Base-by-base conservation (phyloP, 1,140 invertebrate genomes). In the Mylabris phalerata region DNA sequence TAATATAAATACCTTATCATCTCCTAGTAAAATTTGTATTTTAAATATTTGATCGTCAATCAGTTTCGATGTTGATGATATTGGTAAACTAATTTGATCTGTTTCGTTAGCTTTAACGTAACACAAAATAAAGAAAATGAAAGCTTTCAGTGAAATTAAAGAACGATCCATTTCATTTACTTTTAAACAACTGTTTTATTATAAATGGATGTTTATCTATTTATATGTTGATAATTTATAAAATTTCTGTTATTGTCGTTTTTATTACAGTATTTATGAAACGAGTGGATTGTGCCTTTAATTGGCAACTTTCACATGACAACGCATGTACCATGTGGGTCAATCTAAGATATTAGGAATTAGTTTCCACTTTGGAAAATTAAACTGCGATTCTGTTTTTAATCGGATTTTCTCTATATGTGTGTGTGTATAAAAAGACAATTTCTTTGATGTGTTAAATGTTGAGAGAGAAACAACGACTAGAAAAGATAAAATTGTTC, bases 291-390 rank as follows among this genome's bases (percentile, higher is more conserved):
- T 32, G 32, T 32, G 32, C 7, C 32, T 4, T 32, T 32, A 32
- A 32, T 32, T 32, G 32, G 51, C 26, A 48, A 44, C 52, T 55
- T 55, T 55, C 52, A 46, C 52, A 46, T 55, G 47, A 55, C 45
- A 55, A 55, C 38, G 42, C 39, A 47, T 55, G 44, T 55, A 48
- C 40, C 45, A 55, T 46, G 52, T 55, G 51, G 51, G 51, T 54
- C 51, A 54, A 54, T 41, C 46, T 45, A 54, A 54, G 45, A 55
- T 55, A 47, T 43, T 55, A 46, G 39, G 45, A 55, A 55, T 55
- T 55, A 47, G 52, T 46, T 55, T 55, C 52, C 52, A 55, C 52
- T 55, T 55, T 47, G 45, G 52, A 48, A 55, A 55, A 55, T 55
- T 55, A 55, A 55, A 55, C 44, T 44, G 44, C 41, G 52, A 55